A percentile compares a stretch with the other conserved stretches of the same genome.
These are phyloP conservation scores for Saxidomus purpurata DNA, from an alignment of 1,140 invertebrate genomes.

Conservation along the genomic window DNA sequence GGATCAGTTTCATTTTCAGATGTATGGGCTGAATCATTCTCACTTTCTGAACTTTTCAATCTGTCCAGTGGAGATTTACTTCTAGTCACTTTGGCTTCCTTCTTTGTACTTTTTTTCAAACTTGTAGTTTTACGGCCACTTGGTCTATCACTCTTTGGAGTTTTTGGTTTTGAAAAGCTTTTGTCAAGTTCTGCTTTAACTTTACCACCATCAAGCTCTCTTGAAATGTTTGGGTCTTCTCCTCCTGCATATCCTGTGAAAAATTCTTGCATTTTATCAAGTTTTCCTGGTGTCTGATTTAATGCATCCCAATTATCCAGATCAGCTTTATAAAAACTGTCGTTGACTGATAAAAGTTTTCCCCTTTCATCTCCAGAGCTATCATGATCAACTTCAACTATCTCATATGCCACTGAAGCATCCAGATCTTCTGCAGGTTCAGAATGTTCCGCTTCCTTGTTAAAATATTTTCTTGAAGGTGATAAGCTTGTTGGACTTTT, in stretches of 20 bases:
- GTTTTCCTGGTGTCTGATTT: conserved; percentile 35
- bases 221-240: conserved; percentile 50
- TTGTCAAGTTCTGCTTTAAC: conserved; percentile 52
- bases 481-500: conserved; percentile 6
- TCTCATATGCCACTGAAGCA: conserved; percentile 38
- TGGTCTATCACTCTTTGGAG: conserved; percentile 4
- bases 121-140: conserved; percentile 15
- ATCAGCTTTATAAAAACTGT: conserved; percentile 46
- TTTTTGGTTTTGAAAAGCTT: background rate
- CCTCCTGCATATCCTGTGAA: conserved; percentile 32
- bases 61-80: conserved; percentile 41
- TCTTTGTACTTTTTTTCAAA: conserved; percentile 18
- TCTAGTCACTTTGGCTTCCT: background rate
- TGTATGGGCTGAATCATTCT: conserved; percentile 53
- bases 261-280: conserved; percentile 59
- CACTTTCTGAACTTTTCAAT: conserved; percentile 53
- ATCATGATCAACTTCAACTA: conserved; percentile 32
- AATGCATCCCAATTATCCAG: conserved; percentile 30
- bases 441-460: too few species aligned
- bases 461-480: background rate
- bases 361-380: conserved; percentile 50
- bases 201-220: conserved; percentile 45
- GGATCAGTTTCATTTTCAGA: conserved; percentile 49
- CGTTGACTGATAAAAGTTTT: conserved; percentile 29
- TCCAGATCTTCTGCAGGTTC: background rate